These are phyloP conservation scores for Leptura quadrifasciata DNA, from an alignment of 2,888 invertebrate species.

Conservation along the genomic window DNA sequence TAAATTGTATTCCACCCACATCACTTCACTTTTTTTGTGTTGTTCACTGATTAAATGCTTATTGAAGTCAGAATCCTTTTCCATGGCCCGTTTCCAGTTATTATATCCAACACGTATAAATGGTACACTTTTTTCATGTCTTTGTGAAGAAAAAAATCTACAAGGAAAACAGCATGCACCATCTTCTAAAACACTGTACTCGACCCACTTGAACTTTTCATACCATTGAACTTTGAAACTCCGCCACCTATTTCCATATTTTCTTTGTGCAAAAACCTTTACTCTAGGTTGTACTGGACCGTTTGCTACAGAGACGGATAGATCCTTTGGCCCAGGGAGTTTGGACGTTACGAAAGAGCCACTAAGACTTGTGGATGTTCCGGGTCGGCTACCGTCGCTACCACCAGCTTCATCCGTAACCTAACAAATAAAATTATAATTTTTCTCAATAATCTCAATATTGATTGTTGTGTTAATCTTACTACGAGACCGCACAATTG, in stretches of 20 bases:
- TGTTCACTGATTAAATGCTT: conserved; percentile 4
- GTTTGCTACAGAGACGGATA: not conserved
- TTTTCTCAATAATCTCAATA: conserved; percentile 1
- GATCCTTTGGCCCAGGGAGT: not conserved
- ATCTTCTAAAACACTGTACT: not conserved
- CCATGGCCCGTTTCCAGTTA: conserved; percentile 4
- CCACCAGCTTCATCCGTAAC: not conserved
- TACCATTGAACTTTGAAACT: conserved; percentile 7
- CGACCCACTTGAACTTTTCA: conserved; percentile 4
- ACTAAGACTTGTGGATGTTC: not conserved
- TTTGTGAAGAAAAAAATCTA: not conserved
- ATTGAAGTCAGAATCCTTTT: not conserved
- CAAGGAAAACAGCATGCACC: not conserved
- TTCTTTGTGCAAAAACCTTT: not conserved
- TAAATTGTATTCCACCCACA: not conserved
- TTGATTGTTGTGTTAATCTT: conserved; percentile 2
- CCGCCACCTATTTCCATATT: conserved; percentile 4
- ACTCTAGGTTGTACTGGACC: not conserved
- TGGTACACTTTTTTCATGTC: not conserved
- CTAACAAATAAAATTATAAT: not conserved
- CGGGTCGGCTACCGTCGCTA: not conserved
- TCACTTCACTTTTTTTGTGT: conserved; percentile 4
- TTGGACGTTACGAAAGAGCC: not conserved
- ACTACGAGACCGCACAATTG: not conserved
- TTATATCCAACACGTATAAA: conserved; percentile 1